Evolutionary conservation across 1,140 invertebrate species (phyloP).

Genomic region (Calosoma granatense): DNA sequence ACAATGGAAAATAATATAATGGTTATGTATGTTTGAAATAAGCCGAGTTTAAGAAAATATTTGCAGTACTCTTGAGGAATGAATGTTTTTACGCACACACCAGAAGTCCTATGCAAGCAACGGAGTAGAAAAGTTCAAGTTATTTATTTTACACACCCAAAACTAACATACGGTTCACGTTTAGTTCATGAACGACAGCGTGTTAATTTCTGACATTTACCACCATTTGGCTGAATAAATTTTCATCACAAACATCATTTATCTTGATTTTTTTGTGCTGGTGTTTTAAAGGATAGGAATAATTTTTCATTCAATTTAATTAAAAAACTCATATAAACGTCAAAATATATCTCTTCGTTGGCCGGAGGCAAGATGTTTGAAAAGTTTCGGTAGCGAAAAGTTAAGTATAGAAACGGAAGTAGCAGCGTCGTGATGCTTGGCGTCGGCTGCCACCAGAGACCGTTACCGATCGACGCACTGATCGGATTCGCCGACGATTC

Average conservation of each 20-base stretch:
- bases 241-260: conserved; percentile 9
- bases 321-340: conserved; percentile 9
- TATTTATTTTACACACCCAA: too few relatives aligned
- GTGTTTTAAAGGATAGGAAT: neutral
- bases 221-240: neutral
- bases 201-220: neutral
- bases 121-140: too few relatives aligned
- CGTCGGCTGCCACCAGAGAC: neutral
- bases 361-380: conserved; percentile 1
- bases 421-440: too few relatives aligned
- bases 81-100: too few relatives aligned
- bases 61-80: too few relatives aligned
- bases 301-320: conserved; percentile 9
- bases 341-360: conserved; percentile 1
- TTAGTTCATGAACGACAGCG: neutral
- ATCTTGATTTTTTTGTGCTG: neutral
- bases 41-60: too few relatives aligned
- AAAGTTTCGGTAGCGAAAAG: conserved; percentile 1
- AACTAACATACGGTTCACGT: too few relatives aligned
- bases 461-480: neutral
- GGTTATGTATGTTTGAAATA: too few relatives aligned
- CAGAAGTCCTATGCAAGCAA: too few relatives aligned
- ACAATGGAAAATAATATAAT: too few relatives aligned
- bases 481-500: neutral
- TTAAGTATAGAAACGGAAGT: neutral